A percentile compares a stretch with the other conserved stretches of the same genome.
These are phyloP conservation scores for Anolis carolinensis DNA, from an alignment of 2,113 vertebrate species.

Conservation along the genomic window DNA sequence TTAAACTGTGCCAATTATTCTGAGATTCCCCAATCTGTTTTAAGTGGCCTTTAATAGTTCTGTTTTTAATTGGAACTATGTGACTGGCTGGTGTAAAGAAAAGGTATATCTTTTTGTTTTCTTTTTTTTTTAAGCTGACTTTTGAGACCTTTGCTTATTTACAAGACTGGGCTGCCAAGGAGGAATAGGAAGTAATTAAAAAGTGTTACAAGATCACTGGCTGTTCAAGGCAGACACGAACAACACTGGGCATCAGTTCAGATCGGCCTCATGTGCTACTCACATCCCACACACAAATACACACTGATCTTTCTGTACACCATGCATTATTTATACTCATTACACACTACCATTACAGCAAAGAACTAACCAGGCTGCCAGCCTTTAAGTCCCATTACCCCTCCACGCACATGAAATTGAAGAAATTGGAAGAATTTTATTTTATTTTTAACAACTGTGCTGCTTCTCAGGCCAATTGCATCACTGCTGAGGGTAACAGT, in stretches of 20 bases:
- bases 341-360: background rate
- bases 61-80: background rate
- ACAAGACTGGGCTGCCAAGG: background rate
- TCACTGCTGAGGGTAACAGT: background rate
- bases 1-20: background rate
- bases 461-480: background rate
- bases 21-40: background rate
- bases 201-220: background rate
- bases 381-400: background rate
- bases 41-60: background rate
- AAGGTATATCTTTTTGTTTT: too few species aligned
- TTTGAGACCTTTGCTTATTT: background rate
- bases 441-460: fast-evolving
- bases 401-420: background rate
- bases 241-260: background rate
- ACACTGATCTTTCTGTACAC: background rate
- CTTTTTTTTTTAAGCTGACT: background rate
- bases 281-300: background rate
- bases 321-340: background rate
- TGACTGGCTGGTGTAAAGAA: background rate
- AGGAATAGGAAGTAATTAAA: background rate
- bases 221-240: background rate
- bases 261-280: background rate
- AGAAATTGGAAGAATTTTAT: background rate
- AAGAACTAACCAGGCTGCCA: background rate